These are phyloP conservation scores for Cephonodes hylas DNA, from an alignment of 2,888 invertebrate genomes.

Conservation along the genomic window DNA sequence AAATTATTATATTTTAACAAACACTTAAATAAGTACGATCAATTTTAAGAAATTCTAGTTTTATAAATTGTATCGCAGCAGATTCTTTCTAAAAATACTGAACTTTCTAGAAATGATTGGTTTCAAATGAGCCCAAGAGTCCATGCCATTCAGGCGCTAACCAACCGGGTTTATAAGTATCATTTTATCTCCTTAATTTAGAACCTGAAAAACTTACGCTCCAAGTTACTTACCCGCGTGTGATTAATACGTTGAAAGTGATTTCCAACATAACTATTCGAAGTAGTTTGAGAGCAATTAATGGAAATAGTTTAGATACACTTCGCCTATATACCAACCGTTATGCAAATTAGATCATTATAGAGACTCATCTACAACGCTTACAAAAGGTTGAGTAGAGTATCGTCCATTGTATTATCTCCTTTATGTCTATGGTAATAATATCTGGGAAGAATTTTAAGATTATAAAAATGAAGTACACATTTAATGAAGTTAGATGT, in stretches of 20 bases:
- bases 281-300: slow-evolving; percentile 8
- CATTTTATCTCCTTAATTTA: neutral
- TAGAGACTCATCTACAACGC: neutral
- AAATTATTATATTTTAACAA: too few species aligned
- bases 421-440: too few species aligned
- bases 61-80: too few species aligned
- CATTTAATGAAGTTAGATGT: too few species aligned
- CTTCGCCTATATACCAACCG: neutral
- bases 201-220: neutral
- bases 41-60: too few species aligned
- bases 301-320: slow-evolving; percentile 8
- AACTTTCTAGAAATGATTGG: too few species aligned
- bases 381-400: neutral
- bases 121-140: too few species aligned
- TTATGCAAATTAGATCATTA: slow-evolving; percentile 7
- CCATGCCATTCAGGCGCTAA: too few species aligned
- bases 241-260: slow-evolving; percentile 6
- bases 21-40: too few species aligned
- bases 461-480: neutral
- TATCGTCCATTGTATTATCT: neutral
- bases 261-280: slow-evolving; percentile 7
- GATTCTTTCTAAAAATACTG: too few species aligned
- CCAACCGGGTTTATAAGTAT: too few species aligned
- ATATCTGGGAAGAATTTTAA: too few species aligned
- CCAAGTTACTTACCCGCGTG: neutral